These are phyloP conservation scores for Sipha flava DNA, from an alignment of 1,140 invertebrate species.

Conservation along the genomic window DNA sequence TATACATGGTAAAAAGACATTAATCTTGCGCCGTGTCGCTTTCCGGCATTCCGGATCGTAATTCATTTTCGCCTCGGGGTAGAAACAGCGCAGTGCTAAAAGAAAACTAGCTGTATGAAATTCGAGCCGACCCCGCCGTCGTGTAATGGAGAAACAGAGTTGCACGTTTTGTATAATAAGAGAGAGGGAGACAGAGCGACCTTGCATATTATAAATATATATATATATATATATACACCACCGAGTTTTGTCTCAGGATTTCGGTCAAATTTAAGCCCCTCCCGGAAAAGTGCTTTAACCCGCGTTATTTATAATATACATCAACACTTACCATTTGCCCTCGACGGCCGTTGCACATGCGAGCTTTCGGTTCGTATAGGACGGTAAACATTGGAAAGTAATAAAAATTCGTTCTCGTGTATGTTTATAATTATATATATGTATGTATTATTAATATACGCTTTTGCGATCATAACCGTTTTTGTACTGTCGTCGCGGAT, in stretches of 20 bases:
- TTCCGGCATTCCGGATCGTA: constrained; percentile 30
- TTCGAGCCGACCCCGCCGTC: not conserved
- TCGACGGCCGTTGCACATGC: too few species aligned
- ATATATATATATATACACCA: not conserved
- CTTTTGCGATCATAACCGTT: too few species aligned
- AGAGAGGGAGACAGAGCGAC: too few species aligned
- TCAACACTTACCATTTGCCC: too few species aligned
- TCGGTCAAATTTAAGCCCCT: not conserved
- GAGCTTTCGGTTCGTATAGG: too few species aligned
- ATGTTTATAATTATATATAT: too few species aligned
- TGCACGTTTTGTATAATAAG: constrained; percentile 1
- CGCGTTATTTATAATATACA: too few species aligned
- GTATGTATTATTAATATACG: too few species aligned
- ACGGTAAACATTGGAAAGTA: too few species aligned
- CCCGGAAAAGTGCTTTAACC: not conserved
- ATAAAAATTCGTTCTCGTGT: too few species aligned
- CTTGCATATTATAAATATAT: not conserved
- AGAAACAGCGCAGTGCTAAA: not conserved
- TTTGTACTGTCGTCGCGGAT: too few species aligned
- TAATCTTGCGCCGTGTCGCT: constrained; percentile 29
- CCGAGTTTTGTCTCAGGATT: not conserved
- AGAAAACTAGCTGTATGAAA: constrained; percentile 7
- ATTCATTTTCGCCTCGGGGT: constrained; percentile 22
- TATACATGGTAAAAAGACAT: constrained; percentile 2
- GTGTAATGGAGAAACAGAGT: not conserved